Conservation (phyloP, 2,113 vertebrate species). For the Misgurnus anguillicaudatus region DNA sequence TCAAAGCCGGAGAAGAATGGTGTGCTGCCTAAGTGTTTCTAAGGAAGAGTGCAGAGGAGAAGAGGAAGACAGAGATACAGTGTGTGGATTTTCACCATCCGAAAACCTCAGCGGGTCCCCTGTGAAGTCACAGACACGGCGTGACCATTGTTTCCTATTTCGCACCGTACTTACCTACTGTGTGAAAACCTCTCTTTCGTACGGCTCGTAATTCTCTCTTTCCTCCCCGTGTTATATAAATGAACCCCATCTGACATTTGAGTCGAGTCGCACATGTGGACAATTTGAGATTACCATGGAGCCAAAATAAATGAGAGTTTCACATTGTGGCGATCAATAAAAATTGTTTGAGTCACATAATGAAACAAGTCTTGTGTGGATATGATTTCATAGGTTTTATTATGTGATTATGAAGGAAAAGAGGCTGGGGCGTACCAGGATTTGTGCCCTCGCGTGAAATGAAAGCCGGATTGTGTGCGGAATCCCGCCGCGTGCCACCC, state of each 20-base stretch:
- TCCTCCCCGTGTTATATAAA: constrained; percentile 45
- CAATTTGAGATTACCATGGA: constrained; percentile 48
- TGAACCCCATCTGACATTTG: constrained; percentile 29
- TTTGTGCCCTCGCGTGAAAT: constrained; percentile 58
- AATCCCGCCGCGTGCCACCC: constrained; percentile 62
- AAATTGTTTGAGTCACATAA: constrained; percentile 52
- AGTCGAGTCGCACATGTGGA: constrained; percentile 30
- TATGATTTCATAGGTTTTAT: constrained; percentile 67
- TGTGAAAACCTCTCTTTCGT: background rate
- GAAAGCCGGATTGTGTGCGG: constrained; percentile 47
- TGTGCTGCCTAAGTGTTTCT: constrained; percentile 70
- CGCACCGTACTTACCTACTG: background rate
- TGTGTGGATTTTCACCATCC: constrained; percentile 67
- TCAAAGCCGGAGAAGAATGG: constrained; percentile 67
- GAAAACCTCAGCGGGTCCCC: constrained; percentile 68
- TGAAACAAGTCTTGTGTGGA: constrained; percentile 69
- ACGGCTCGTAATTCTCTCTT: constrained; percentile 24
- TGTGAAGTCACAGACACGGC: constrained; percentile 61
- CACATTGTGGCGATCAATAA: constrained; percentile 48
- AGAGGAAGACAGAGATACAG: constrained; percentile 56
- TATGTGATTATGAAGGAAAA: constrained; percentile 67
- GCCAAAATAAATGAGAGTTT: constrained; percentile 52
- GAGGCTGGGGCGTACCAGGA: constrained; percentile 58
- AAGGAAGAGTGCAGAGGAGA: constrained; percentile 67
- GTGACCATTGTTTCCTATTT: constrained; percentile 60